phyloP scores from a whole-genome alignment of 2,888 invertebrate species.

The Phyto melanocephala region DNA sequence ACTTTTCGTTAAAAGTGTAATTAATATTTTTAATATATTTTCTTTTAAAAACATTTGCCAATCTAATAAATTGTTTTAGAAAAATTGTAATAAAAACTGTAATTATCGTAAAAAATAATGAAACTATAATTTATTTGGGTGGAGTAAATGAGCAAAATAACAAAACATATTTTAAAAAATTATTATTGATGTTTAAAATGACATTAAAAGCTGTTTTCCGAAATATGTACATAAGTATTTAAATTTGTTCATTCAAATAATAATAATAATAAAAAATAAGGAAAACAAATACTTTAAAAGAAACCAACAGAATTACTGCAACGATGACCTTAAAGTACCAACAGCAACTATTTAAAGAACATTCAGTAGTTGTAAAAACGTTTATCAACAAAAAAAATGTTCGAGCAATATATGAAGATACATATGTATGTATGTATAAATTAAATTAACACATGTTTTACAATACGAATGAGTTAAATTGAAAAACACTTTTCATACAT shows the following conservation, averaged over 20 bases:
- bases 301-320: background rate
- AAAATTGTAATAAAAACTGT: background rate
- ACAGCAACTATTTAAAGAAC: conserved; percentile 23
- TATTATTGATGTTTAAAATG: conserved; percentile 37
- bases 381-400: conserved; percentile 21
- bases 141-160: background rate
- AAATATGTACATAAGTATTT: too few species aligned
- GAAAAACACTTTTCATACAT: conserved; percentile 12
- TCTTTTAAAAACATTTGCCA: background rate
- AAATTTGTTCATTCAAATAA: conserved; percentile 4
- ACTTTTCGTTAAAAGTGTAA: background rate
- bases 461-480: conserved; percentile 49
- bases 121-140: conserved; percentile 15
- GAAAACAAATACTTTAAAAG: conserved; percentile 1
- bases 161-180: background rate
- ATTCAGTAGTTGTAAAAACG: background rate
- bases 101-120: background rate
- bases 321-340: conserved; percentile 20
- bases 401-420: too few species aligned
- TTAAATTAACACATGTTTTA: conserved; percentile 59
- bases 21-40: background rate
- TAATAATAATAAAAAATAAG: background rate
- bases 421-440: conserved; percentile 45
- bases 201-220: conserved; percentile 21
- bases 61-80: background rate